Percentiles rank a stretch among this genome's conserved stretches.
Conservation (phyloP, 2,113 vertebrate species). For the Poeciliopsis occidentalis region DNA sequence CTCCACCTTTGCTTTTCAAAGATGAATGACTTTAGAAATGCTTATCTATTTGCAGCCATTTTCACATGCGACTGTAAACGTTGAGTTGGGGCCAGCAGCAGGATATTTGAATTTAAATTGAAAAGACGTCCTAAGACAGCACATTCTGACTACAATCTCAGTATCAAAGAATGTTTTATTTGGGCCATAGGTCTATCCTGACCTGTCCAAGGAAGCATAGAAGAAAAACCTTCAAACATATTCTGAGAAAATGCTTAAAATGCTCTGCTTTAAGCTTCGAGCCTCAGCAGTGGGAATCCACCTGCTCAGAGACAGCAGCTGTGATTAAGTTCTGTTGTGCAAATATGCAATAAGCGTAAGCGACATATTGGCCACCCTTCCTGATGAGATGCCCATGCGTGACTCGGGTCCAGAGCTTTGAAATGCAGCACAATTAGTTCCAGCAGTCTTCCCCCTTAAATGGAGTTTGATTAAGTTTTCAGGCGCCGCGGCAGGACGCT, state of each 20-base stretch:
- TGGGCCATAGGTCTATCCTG: no score
- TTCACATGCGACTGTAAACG: no score
- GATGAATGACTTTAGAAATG: no score
- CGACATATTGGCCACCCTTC: constrained; percentile 18
- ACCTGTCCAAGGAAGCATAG: no score
- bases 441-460: constrained; percentile 43
- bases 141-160: no score
- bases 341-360: constrained; percentile 20
- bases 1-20: no score
- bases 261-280: constrained; percentile 6
- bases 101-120: no score
- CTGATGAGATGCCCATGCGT: constrained; percentile 29
- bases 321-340: constrained; percentile 46
- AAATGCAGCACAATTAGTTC: constrained; percentile 60
- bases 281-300: constrained; percentile 27
- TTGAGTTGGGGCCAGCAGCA: no score
- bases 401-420: constrained; percentile 43
- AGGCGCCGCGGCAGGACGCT: constrained; percentile 36
- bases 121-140: no score
- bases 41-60: no score
- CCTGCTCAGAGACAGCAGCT: constrained; percentile 42
- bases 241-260: constrained; percentile 10
- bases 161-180: no score
- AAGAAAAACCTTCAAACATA: no score
- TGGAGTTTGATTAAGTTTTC: constrained; percentile 55